Conservation (phyloP, 2,797 vertebrate genomes). For the Micropoecilia bifurca region DNA sequence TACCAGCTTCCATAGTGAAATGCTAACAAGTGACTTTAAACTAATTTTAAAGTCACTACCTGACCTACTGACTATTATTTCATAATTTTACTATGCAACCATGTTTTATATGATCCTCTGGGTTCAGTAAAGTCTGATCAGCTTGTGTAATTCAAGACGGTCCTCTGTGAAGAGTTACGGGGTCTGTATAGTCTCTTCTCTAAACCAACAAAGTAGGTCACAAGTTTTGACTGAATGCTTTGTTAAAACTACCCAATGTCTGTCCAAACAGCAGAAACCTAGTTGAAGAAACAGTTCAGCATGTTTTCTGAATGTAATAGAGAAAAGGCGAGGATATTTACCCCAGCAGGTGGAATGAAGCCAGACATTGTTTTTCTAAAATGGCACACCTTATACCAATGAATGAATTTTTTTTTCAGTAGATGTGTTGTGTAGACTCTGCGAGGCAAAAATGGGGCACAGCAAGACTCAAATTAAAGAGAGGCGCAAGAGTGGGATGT, state of each 20-base stretch:
- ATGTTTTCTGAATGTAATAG: background rate
- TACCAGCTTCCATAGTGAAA: background rate
- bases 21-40: background rate
- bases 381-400: slow-evolving; percentile 44
- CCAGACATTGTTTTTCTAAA: slow-evolving; percentile 34
- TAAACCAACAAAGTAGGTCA: background rate
- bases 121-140: background rate
- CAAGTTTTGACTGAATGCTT: background rate
- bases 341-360: slow-evolving; percentile 20
- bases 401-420: slow-evolving; percentile 39
- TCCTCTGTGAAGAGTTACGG: background rate
- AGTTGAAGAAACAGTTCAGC: background rate
- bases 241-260: background rate
- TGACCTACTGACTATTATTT: background rate
- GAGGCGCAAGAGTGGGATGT: slow-evolving; percentile 65
- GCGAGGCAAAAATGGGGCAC: slow-evolving; percentile 73
- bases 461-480: slow-evolving; percentile 76
- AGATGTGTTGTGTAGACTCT: slow-evolving; percentile 60
- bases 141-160: background rate
- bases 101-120: background rate
- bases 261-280: background rate
- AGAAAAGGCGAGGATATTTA: background rate
- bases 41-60: background rate
- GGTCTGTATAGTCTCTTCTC: background rate
- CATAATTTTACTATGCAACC: background rate